These are phyloP conservation scores for Progne subis DNA, from an alignment of 2,113 vertebrate genomes.

Conservation along the genomic window DNA sequence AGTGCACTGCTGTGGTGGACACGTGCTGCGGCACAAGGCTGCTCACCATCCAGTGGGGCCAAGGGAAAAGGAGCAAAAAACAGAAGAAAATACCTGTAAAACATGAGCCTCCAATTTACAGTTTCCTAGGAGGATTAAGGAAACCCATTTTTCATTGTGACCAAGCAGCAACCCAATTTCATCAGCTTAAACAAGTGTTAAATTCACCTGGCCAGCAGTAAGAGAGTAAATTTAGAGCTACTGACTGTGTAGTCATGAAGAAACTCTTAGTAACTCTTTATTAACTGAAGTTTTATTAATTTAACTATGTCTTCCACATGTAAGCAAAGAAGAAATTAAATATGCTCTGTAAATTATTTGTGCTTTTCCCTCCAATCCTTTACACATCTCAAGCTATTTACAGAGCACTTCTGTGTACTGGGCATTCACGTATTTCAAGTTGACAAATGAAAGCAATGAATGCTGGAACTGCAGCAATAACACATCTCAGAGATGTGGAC, in stretches of 20 bases:
- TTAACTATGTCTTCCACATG: neutral
- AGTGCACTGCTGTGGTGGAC: accelerated
- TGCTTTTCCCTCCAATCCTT: neutral
- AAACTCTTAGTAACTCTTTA: neutral
- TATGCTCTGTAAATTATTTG: neutral
- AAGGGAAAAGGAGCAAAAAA: neutral
- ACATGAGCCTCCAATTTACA: neutral
- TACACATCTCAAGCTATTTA: neutral
- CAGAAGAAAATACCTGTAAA: neutral
- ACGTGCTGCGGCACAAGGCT: neutral
- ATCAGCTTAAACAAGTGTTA: neutral
- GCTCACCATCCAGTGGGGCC: no score
- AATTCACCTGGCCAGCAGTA: neutral
- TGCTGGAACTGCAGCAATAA: neutral
- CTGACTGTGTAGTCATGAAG: neutral
- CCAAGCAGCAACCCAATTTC: neutral
- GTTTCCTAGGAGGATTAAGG: neutral
- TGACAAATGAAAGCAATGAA: neutral
- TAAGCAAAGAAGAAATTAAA: neutral
- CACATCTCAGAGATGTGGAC: neutral
- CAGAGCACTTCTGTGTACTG: neutral
- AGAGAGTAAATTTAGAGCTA: neutral
- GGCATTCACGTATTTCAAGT: accelerated
- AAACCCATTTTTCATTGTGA: neutral
- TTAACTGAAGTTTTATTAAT: neutral